Evolutionary conservation across 2,797 vertebrate genomes (phyloP).

Genomic region (Pangasius sanitwongsei): DNA sequence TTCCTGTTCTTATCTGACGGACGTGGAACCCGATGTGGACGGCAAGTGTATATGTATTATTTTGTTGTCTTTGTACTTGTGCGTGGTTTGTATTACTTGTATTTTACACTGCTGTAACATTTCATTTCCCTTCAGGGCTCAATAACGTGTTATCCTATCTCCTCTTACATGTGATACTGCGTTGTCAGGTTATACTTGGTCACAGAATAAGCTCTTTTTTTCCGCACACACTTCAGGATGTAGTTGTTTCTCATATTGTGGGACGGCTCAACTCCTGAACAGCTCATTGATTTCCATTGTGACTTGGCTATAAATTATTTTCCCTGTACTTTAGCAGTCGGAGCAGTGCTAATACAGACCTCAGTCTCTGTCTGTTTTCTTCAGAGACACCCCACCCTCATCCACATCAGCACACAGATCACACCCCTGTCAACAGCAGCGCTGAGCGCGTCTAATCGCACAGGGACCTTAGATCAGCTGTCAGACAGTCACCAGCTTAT

Average conservation of each 20-base stretch:
- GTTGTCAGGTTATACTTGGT: background rate
- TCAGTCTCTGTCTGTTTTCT: conserved; percentile 52
- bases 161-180: background rate
- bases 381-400: conserved; percentile 46
- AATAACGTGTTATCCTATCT: conserved; percentile 5
- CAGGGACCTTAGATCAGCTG: conserved; percentile 66
- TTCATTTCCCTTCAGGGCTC: conserved; percentile 1
- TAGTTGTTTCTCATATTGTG: conserved; percentile 5
- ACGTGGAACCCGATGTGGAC: background rate
- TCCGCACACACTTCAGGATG: background rate
- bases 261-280: background rate
- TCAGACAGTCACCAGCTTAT: conserved; percentile 70
- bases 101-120: background rate
- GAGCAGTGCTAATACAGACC: conserved; percentile 42
- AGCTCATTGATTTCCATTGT: conserved; percentile 36
- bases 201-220: background rate
- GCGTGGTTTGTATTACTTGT: background rate
- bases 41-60: background rate
- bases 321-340: conserved; percentile 33
- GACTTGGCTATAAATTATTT: conserved; percentile 22
- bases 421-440: conserved; percentile 54
- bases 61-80: background rate
- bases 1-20: background rate
- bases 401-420: conserved; percentile 57
- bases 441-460: conserved; percentile 56